phyloP scores from a whole-genome alignment of 2,888 invertebrate species.

The Aplocera efformata region DNA sequence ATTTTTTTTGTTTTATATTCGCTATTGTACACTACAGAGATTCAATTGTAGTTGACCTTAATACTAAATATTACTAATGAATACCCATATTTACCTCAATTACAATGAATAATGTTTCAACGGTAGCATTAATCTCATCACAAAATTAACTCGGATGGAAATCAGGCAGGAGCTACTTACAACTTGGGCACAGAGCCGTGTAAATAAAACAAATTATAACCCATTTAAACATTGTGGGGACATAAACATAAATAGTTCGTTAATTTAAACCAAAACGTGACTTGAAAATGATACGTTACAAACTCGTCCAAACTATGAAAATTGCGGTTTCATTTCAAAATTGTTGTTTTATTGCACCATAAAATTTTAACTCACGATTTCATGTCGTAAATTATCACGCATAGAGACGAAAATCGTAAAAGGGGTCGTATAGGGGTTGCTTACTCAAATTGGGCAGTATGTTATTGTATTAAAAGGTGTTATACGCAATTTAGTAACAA shows the following conservation, averaged over 20 bases:
- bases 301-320: slow-evolving; percentile 40
- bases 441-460: slow-evolving; percentile 16
- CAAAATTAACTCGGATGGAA: too few species aligned
- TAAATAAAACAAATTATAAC: slow-evolving; percentile 9
- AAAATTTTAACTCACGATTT: slow-evolving; percentile 2
- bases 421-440: background rate
- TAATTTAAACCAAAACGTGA: slow-evolving; percentile 40
- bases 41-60: too few species aligned
- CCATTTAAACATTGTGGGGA: slow-evolving; percentile 17
- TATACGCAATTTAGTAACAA: slow-evolving; percentile 24
- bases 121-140: too few species aligned
- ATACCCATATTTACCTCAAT: too few species aligned
- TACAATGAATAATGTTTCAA: too few species aligned
- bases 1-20: too few species aligned
- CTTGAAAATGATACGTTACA: slow-evolving; percentile 37
- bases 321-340: slow-evolving; percentile 34
- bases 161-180: too few species aligned
- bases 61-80: too few species aligned
- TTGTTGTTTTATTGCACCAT: slow-evolving; percentile 24
- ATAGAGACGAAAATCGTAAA: slow-evolving; percentile 5
- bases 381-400: background rate
- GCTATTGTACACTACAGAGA: too few species aligned
- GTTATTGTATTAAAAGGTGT: slow-evolving; percentile 21
- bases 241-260: slow-evolving; percentile 25
- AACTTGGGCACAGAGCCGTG: too few species aligned